Percentiles rank a stretch among this genome's conserved stretches.
Evolutionary conservation across 2,113 vertebrate genomes (phyloP).

Genomic region (Thalassoma bifasciatum): DNA sequence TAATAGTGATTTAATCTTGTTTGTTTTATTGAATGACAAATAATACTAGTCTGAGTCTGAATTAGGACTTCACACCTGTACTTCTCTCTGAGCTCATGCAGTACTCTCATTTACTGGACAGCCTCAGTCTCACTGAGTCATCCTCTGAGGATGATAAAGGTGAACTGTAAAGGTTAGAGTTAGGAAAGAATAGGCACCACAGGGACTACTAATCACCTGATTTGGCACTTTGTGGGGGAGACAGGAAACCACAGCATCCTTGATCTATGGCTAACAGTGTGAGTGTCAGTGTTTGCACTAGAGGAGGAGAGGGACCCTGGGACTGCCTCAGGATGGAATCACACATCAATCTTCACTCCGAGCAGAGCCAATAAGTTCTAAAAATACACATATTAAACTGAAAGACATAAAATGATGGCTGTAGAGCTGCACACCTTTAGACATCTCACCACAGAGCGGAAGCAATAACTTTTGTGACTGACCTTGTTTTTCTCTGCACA

Average conservation of each 20-base stretch:
- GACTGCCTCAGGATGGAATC: conserved; percentile 19
- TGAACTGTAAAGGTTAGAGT: conserved; percentile 7
- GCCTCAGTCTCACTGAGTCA: conserved; percentile 7
- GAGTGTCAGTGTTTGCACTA: conserved; percentile 4
- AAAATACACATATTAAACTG: conserved; percentile 54
- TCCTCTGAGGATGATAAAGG: not conserved
- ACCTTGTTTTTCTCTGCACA: not conserved
- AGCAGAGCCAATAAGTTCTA: conserved; percentile 37
- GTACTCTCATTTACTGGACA: conserved; percentile 5
- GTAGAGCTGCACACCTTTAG: conserved; percentile 17
- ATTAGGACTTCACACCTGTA: not conserved
- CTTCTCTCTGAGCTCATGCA: not conserved
- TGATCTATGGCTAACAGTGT: conserved; percentile 44
- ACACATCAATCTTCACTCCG: conserved; percentile 59
- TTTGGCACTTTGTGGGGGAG: conserved; percentile 16
- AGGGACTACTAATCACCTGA: conserved; percentile 38
- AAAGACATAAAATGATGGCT: conserved; percentile 24
- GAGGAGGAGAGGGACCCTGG: conserved; percentile 32
- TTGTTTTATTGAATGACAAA: not conserved
- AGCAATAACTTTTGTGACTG: not conserved
- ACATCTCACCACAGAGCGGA: not conserved
- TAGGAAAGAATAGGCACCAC: not conserved
- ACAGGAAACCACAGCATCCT: conserved; percentile 10
- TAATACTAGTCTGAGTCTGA: conserved; percentile 5
- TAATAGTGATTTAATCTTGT: too few relatives aligned